A percentile compares a stretch with the other conserved stretches of the same genome.
Conservation (phyloP, 2,888 invertebrate genomes). For the Sericinus montela region DNA sequence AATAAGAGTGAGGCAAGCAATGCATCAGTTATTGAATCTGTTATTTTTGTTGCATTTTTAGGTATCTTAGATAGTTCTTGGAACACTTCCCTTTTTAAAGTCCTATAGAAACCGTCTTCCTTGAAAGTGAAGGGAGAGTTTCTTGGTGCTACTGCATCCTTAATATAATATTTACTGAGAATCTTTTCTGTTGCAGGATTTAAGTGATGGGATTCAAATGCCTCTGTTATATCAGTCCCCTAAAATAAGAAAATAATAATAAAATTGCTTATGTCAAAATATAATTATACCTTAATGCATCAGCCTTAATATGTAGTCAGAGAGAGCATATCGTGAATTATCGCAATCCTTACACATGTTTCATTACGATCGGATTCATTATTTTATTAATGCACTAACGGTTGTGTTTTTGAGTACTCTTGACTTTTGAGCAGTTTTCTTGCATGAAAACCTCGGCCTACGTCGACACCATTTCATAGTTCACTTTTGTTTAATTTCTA, state of each 20-base stretch:
- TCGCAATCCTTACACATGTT: too few relatives aligned
- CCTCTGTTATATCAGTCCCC: conserved; percentile 90
- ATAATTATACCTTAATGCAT: too few relatives aligned
- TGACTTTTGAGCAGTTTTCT: too few relatives aligned
- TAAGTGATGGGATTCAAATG: conserved; percentile 87
- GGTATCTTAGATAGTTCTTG: conserved; percentile 76
- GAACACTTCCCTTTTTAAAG: conserved; percentile 80
- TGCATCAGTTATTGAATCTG: conserved; percentile 54
- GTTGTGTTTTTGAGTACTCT: too few relatives aligned
- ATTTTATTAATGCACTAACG: too few relatives aligned
- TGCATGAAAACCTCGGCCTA: too few relatives aligned
- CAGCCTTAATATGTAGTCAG: too few relatives aligned
- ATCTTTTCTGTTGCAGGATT: conserved; percentile 76
- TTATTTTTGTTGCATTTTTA: conserved; percentile 44
- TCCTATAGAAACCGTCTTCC: conserved; percentile 86
- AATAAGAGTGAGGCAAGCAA: conserved; percentile 50
- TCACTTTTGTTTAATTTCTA: too few relatives aligned
- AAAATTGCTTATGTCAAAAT: too few relatives aligned
- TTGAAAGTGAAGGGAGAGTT: conserved; percentile 86
- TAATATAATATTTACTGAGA: conserved; percentile 79
- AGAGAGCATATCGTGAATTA: too few relatives aligned
- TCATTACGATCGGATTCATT: too few relatives aligned
- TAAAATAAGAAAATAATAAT: conserved; percentile 37
- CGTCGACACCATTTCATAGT: too few relatives aligned
- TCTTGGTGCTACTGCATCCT: conserved; percentile 81